Base-by-base conservation (phyloP, 2,888 invertebrate genomes). In the Anodontia alba region DNA sequence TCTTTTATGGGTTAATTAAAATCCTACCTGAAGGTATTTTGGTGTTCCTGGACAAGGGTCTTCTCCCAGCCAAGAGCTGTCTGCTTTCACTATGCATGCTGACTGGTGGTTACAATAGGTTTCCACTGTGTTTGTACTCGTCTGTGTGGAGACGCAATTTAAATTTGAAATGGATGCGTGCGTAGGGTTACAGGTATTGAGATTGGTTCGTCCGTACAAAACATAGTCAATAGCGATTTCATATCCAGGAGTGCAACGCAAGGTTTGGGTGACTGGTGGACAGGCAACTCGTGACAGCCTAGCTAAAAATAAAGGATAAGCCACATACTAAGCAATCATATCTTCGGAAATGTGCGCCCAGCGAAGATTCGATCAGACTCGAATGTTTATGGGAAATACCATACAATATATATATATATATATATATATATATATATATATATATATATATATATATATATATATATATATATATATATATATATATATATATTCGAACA, bases 21-120 rank as follows among this genome's bases (percentile, higher is more conserved):
- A n/a, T n/a, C 26, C 23, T 70, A 83, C 86, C 79, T 75, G 57
- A n/a, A 89, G 70, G 66, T 89, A 89, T 71, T 89, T 89, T 0
- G 82, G 72, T 3, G 81, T 72, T 15, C 81, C 82, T 0, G 86
- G 84, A 62, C 89, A 89, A 1, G 89, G 89, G 70, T 89, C 83
- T 20, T 81, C 81, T 12, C 80, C 78, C 12, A 86, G 66, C 79
- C 78, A 86, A 0, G 46, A 42, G 26, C 51, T 76, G 33, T 49
- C 49, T 1, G 81, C 78, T 26, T 66, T 42, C 26, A 86, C 51
- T n/a, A 83, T 73, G 36, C 86, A 86, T 5, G 76, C 72, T 26
- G 81, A 75, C 62, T 86, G 86, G 31, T 75, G 69, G 42, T 83
- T 81, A 49, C 86, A 86, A 33, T 75, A 79, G 15, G 23, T 36